A percentile compares a stretch with the other conserved stretches of the same genome.
Conservation (phyloP, 2,113 vertebrate species). For the Sisor rabdophorus region DNA sequence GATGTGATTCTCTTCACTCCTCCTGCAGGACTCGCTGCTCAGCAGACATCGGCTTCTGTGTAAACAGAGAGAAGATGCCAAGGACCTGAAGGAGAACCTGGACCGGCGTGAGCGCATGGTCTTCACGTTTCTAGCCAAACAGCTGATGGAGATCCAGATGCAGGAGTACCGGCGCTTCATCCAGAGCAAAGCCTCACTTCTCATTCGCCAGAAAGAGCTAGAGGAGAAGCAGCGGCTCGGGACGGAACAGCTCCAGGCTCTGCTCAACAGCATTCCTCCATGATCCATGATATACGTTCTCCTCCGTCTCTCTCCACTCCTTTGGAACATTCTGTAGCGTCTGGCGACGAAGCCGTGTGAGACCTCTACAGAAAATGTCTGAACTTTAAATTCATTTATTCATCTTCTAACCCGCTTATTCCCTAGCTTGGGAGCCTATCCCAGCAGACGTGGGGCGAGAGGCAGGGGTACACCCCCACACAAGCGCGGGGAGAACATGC, state of each 20-base stretch:
- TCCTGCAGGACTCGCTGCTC: constrained; percentile 73
- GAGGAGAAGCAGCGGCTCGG: constrained; percentile 81
- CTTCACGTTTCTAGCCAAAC: constrained; percentile 76
- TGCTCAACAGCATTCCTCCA: constrained; percentile 63
- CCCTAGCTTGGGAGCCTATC: too few species aligned
- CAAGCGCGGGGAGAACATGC: too few species aligned
- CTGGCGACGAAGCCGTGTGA: background rate
- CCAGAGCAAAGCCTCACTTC: constrained; percentile 79
- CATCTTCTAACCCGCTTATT: too few species aligned
- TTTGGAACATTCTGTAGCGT: background rate
- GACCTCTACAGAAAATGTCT: background rate
- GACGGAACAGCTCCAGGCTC: constrained; percentile 80
- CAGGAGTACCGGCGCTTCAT: constrained; percentile 77
- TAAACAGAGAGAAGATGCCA: constrained; percentile 85
- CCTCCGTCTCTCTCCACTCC: background rate
- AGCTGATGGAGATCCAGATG: constrained; percentile 74
- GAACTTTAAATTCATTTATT: too few species aligned
- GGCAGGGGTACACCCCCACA: too few species aligned
- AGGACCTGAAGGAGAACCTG: constrained; percentile 89
- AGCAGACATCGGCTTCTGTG: constrained; percentile 81
- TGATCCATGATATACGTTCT: constrained; percentile 43
- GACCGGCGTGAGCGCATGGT: constrained; percentile 84
- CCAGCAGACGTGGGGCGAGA: too few species aligned
- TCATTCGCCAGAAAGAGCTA: constrained; percentile 87
- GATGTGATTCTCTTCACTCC: background rate